Percentiles rank a stretch among this genome's conserved stretches.
These are phyloP conservation scores for Cyclina sinensis DNA, from an alignment of 1,140 invertebrate species.

Conservation along the genomic window DNA sequence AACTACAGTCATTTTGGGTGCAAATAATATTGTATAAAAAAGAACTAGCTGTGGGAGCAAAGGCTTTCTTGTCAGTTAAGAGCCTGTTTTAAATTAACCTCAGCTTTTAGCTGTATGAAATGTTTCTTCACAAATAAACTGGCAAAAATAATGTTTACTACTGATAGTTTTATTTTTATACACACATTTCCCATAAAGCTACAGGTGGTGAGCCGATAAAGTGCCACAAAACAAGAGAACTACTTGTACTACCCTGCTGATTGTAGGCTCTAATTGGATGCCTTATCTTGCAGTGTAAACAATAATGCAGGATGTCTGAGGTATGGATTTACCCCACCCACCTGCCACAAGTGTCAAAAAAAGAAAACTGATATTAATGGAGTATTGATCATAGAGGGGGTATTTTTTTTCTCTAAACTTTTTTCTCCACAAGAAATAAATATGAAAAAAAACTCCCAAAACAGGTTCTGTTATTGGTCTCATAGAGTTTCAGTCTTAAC, in stretches of 20 bases:
- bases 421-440: too few species aligned
- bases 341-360: neutral
- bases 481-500: too few species aligned
- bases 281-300: constrained; percentile 39
- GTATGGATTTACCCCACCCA: constrained; percentile 2
- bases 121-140: too few species aligned
- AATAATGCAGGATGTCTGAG: constrained; percentile 8
- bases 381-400: neutral
- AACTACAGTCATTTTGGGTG: too few species aligned
- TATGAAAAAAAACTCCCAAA: too few species aligned
- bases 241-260: constrained; percentile 2
- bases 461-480: too few species aligned
- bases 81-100: neutral
- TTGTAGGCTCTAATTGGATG: constrained; percentile 30
- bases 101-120: neutral
- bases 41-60: too few species aligned
- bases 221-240: constrained; percentile 36
- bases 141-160: neutral
- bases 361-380: neutral
- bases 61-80: neutral
- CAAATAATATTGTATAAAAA: too few species aligned
- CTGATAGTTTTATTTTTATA: constrained; percentile 1
- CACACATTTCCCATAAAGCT: constrained; percentile 4
- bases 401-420: too few species aligned
- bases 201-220: neutral